Percentiles rank a stretch among this genome's conserved stretches.
Evolutionary conservation across 2,797 vertebrate species (phyloP).

Genomic region (Poliocrania exsul): DNA sequence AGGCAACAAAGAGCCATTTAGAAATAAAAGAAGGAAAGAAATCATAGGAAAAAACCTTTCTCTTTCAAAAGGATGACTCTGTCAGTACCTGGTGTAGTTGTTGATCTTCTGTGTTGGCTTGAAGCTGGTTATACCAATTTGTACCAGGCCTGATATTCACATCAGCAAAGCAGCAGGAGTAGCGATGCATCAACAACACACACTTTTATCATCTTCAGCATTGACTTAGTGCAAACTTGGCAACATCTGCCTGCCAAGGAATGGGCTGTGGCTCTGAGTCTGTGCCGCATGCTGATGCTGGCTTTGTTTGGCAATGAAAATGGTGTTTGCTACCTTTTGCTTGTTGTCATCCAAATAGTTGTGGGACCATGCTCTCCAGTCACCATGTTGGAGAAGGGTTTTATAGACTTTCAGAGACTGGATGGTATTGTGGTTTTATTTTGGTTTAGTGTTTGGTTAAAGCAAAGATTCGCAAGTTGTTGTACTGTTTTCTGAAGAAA

Average conservation of each 20-base stretch:
- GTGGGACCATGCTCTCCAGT: not conserved
- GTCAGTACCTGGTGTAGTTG: not conserved
- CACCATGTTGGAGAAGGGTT: accelerated
- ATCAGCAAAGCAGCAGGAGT: not conserved
- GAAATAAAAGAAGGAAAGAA: slow-evolving; percentile 14
- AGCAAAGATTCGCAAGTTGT: not conserved
- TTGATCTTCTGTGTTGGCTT: not conserved
- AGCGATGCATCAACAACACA: not conserved
- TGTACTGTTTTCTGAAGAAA: not conserved
- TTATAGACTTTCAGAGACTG: not conserved
- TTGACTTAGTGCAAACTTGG: not conserved
- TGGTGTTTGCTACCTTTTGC: not conserved
- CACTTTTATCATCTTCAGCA: not conserved
- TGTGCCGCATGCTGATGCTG: not conserved
- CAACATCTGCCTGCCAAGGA: not conserved
- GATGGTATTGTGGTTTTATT: not conserved
- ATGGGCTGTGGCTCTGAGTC: not conserved
- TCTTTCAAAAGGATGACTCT: not conserved
- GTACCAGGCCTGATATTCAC: not conserved
- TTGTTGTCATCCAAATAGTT: not conserved
- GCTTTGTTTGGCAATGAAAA: not conserved
- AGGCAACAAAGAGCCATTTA: not conserved
- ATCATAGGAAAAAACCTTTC: not conserved
- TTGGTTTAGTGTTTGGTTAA: not conserved
- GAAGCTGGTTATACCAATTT: not conserved